phyloP scores from a whole-genome alignment of 1,140 invertebrate species.

The Stratiolaelaps scimitus region DNA sequence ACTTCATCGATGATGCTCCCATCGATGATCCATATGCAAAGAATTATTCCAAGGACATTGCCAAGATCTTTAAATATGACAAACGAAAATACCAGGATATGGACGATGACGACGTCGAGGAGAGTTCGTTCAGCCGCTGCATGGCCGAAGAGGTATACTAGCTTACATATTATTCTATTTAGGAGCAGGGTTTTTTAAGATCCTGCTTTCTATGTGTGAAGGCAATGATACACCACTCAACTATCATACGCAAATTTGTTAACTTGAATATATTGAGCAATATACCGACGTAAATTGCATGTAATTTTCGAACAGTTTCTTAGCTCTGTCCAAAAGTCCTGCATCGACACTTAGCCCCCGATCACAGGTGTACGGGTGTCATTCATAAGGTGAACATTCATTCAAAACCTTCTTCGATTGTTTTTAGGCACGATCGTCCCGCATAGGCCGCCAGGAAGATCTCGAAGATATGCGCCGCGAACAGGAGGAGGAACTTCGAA shows the following conservation, averaged over 20 bases:
- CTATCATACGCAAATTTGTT: neutral
- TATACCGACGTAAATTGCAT: neutral
- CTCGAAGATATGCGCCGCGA: conserved; percentile 20
- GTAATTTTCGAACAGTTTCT: neutral
- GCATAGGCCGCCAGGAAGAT: conserved; percentile 11
- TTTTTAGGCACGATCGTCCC: conserved; percentile 18
- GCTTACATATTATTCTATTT: too few species aligned
- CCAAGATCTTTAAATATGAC: conserved; percentile 21
- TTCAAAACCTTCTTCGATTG: neutral
- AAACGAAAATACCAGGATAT: conserved; percentile 22
- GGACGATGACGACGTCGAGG: conserved; percentile 20
- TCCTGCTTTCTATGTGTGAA: too few species aligned
- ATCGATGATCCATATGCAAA: conserved; percentile 18
- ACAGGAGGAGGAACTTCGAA: conserved; percentile 3
- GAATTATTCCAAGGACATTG: conserved; percentile 1
- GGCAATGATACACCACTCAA: neutral
- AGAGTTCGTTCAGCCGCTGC: conserved; percentile 16
- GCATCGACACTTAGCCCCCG: too few species aligned
- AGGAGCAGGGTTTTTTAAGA: too few species aligned
- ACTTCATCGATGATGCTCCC: conserved; percentile 19
- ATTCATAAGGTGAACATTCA: too few species aligned
- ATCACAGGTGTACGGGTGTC: too few species aligned
- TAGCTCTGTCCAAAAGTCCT: conserved; percentile 2
- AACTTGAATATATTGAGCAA: neutral
- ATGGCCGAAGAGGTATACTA: conserved; percentile 22